Percentiles rank a stretch among this genome's conserved stretches.
phyloP scores from a whole-genome alignment of 1,140 invertebrate genomes.

The Arion vulgaris region DNA sequence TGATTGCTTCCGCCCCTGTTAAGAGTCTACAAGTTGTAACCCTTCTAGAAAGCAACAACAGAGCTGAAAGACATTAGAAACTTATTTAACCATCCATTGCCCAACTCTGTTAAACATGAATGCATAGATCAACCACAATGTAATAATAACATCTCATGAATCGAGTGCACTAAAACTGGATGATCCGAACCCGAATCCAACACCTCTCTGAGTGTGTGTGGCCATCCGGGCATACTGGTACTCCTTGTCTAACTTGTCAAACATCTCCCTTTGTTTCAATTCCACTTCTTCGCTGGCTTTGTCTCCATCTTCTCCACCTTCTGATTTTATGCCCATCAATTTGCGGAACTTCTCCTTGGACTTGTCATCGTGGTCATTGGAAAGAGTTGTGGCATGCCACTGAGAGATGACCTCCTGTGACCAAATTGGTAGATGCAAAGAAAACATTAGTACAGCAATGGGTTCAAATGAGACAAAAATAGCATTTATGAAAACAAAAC shows the following conservation, averaged over 20 bases:
- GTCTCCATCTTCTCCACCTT: constrained; percentile 5
- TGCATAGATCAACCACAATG: too few relatives aligned
- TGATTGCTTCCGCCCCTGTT: too few relatives aligned
- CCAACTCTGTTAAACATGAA: too few relatives aligned
- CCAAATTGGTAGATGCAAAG: too few relatives aligned
- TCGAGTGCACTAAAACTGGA: constrained; percentile 34
- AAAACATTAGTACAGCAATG: too few relatives aligned
- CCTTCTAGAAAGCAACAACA: too few relatives aligned
- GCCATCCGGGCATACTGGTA: constrained; percentile 94
- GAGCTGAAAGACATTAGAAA: too few relatives aligned
- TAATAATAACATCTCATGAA: background rate
- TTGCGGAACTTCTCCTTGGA: constrained; percentile 95
- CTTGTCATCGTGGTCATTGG: constrained; percentile 90
- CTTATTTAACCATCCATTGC: too few relatives aligned
- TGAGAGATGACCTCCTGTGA: constrained; percentile 54
- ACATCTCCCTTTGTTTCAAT: constrained; percentile 89
- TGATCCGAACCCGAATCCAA: constrained; percentile 86
- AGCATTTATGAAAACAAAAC: background rate
- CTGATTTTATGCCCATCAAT: constrained; percentile 92
- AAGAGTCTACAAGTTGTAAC: too few relatives aligned
- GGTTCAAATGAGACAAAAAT: too few relatives aligned
- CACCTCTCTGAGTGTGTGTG: constrained; percentile 93
- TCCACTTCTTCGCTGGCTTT: constrained; percentile 73
- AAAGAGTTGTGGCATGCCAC: constrained; percentile 78
- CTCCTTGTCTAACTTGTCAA: constrained; percentile 91